These are phyloP conservation scores for Amblyraja radiata DNA, from an alignment of 2,797 vertebrate species.

Conservation along the genomic window DNA sequence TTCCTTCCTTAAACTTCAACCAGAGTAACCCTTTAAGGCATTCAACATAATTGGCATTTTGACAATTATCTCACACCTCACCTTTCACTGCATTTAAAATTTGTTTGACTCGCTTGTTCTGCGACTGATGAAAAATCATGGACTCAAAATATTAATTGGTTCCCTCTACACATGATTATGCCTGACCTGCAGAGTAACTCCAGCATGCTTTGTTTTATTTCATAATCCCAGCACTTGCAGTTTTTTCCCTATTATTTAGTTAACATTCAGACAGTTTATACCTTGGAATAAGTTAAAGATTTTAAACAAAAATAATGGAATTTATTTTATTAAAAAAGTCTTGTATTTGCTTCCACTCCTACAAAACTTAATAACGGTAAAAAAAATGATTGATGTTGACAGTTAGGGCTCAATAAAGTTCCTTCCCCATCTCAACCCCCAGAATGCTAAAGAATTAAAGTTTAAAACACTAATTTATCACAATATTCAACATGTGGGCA, in stretches of 20 bases:
- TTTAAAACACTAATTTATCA: background rate
- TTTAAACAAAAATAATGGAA: too few relatives aligned
- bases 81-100: too few relatives aligned
- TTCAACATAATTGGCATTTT: background rate
- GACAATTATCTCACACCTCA: background rate
- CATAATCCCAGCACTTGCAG: too few relatives aligned
- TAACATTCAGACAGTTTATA: background rate
- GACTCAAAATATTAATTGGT: too few relatives aligned
- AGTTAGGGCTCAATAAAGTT: background rate
- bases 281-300: background rate
- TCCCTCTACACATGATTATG: too few relatives aligned
- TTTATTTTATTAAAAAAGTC: background rate
- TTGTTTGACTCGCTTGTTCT: too few relatives aligned
- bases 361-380: background rate
- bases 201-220: too few relatives aligned
- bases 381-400: background rate
- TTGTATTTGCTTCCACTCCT: background rate
- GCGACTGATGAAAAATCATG: too few relatives aligned
- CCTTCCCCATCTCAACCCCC: too few relatives aligned
- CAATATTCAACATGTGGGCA: background rate
- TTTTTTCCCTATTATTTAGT: background rate
- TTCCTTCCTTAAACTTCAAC: background rate
- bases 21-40: background rate
- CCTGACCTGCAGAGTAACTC: too few relatives aligned
- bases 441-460: background rate